Evolutionary conservation across 2,113 vertebrate genomes (phyloP).

Genomic region (Rhabdomys dilectus): DNA sequence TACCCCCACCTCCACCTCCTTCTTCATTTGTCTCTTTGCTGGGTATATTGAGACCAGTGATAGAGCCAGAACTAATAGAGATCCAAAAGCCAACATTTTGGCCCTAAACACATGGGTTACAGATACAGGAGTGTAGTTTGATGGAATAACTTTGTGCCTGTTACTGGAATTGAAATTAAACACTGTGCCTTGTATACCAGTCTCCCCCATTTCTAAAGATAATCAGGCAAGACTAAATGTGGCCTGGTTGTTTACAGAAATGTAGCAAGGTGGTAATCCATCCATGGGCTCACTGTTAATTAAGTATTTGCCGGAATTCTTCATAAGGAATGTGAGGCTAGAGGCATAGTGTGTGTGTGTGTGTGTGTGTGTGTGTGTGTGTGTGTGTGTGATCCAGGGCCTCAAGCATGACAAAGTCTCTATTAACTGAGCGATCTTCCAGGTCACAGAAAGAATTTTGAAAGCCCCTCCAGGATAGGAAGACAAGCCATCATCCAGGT

Average conservation of each 20-base stretch:
- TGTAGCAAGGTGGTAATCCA: neutral
- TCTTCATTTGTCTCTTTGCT: neutral
- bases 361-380: neutral
- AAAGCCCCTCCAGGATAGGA: neutral
- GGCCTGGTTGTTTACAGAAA: neutral
- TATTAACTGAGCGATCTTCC: neutral
- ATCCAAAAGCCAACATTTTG: neutral
- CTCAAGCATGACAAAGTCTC: neutral
- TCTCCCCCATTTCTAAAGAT: neutral
- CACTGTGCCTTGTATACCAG: neutral
- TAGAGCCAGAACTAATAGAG: neutral
- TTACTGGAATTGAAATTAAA: neutral
- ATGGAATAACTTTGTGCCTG: neutral
- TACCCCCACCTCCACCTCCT: neutral
- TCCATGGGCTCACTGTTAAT: neutral
- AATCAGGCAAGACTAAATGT: neutral
- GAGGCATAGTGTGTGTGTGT: neutral
- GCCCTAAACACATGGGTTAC: neutral
- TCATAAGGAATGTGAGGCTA: neutral
- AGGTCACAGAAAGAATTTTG: neutral
- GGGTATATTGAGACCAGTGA: too few relatives aligned
- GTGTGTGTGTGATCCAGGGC: neutral
- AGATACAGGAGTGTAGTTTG: neutral
- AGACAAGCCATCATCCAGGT: neutral
- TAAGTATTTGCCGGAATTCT: neutral